Base-by-base conservation (phyloP, 2,113 vertebrate genomes). In the Aspidoscelis tigris region DNA sequence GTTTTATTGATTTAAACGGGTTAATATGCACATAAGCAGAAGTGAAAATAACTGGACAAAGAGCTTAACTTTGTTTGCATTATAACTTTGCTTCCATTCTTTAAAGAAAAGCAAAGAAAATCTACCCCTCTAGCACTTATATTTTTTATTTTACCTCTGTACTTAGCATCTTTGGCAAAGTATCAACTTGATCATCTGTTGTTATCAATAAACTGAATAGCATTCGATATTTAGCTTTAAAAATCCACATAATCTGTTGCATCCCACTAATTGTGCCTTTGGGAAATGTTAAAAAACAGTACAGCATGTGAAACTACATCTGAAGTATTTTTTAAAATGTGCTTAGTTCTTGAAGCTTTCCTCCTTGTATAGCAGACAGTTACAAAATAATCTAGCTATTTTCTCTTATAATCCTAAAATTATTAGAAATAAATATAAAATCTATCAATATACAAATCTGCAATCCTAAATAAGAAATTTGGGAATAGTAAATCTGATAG, bases 71-170 rank as follows among this genome's bases (percentile, higher is more conserved):
- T 47, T 71, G 11, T 11, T n/a, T 61, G 53, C 7, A 61, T 61
- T 1, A 33, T 33, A 33, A 33, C 33, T 33, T 33, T 33, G 33
- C 33, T 16, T 3, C 22, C 21, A 39, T 39, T 76, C 12, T 2
- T 88, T 66, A 76, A 92, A 80, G 91, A 89, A 70, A 84, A 81
- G 33, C 66, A 79, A 50, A 50, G 47, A 50, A 50, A 50, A 50
- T 50, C 5, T 50, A 50, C 47, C 47, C 79, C 75, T 87, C 82
- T 84, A 91, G 85, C 90, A 89, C 91, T 91, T 93, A 82, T 41
- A 43, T 77, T 0, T 12, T 55, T 82, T 88, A 14, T 47, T n/a
- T 92, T 41, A 81, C 41, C 26, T 53, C 50, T 89, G 89, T 89
- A 89, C 91, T 93, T 92, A 5, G 82, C 81, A 84, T 47, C 43